Conservation (phyloP, 2,888 invertebrate species). For the Sipunculus nudus region DNA sequence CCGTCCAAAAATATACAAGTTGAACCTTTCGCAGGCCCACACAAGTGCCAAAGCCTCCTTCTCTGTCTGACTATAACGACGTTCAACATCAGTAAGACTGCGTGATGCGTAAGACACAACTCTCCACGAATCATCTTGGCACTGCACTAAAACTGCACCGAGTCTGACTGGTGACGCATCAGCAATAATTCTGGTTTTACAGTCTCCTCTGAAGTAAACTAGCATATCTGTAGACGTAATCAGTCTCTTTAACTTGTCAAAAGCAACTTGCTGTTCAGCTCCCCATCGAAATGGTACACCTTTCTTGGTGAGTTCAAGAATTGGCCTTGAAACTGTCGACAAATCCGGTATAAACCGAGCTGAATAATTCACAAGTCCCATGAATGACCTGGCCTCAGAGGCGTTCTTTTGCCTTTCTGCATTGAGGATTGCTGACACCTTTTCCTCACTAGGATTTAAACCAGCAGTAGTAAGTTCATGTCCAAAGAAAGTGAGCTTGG, state of each 20-base stretch:
- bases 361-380: conserved; percentile 37
- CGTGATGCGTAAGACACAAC: conserved; percentile 30
- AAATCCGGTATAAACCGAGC: conserved; percentile 7
- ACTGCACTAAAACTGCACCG: conserved; percentile 27
- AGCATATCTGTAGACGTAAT: not conserved
- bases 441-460: not conserved
- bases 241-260: conserved; percentile 7
- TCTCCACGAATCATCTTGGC: conserved; percentile 20
- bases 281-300: not conserved
- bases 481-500: conserved; percentile 8
- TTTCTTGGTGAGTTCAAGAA: not conserved
- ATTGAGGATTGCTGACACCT: conserved; percentile 14
- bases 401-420: conserved; percentile 42
- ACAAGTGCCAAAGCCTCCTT: conserved; percentile 32
- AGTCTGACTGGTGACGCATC: conserved; percentile 34
- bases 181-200: conserved; percentile 12
- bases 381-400: conserved; percentile 42
- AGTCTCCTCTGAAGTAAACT: not conserved
- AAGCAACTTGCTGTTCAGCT: not conserved
- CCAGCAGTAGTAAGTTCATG: conserved; percentile 17
- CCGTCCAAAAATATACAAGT: conserved; percentile 26
- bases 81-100: conserved; percentile 26
- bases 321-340: not conserved
- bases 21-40: conserved; percentile 31
- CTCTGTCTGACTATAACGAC: conserved; percentile 35